Base-by-base conservation (phyloP, 1,140 invertebrate species). In the Rhyacophila brunnea region DNA sequence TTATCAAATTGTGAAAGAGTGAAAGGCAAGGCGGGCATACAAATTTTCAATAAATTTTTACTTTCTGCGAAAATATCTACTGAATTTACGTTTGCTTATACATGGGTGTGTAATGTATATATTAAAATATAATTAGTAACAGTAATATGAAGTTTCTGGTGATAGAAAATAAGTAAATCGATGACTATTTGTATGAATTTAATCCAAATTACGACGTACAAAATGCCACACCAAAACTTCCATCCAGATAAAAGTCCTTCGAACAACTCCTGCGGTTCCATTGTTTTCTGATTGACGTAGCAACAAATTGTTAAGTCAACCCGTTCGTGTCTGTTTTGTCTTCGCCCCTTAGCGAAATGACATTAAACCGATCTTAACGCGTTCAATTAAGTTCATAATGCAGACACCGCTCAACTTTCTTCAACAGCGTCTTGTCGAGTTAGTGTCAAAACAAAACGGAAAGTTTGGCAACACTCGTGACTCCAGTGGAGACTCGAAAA, bases 341-440 rank as follows among this genome's bases (percentile, higher is more conserved):
- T 28, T 28, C 9, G 23, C 23, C 23, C 9, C 23, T 28, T 28
- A 23, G 9, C 19, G 17, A 46, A 51, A 52, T 53, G 57, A 52
- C 34, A 53, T 55, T 55, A 60, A 60, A 60, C 50, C 51, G 43
- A 60, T 54, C 51, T 53, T 45, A 53, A 35, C 35, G 46, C 36
- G 43, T 60, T 53, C 58, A 60, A 60, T 60, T 60, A 60, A 60
- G 32, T 40, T 55, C 51, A 54, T 60, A 60, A 48, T 17, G 46
- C 40, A 55, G 49, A 23, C 13, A 14, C 34, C 49, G 35, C 32
- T 40, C 32, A 57, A 57, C 54, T 57, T 57, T 47, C 32, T 48
- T 57, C 45, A 17, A 60, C 20, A 14, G 32, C 19, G 50, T 48
- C 45, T 11, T 17, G 20, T 48, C n/a, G 36, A 38, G 44, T 60